These are phyloP conservation scores for Drosophila affinis DNA, from an alignment of 2,888 invertebrate species.

Conservation along the genomic window DNA sequence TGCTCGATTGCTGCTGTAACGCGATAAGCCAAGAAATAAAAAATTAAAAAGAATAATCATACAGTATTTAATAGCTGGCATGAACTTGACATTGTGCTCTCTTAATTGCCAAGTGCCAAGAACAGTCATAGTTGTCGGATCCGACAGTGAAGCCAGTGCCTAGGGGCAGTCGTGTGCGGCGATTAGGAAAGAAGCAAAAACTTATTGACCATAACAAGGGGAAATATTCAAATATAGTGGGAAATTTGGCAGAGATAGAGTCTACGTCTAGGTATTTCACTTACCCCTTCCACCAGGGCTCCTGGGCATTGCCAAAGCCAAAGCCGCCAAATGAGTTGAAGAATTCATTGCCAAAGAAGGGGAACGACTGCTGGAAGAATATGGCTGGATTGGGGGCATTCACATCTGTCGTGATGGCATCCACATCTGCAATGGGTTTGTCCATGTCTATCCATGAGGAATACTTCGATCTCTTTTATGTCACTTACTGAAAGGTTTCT, in stretches of 20 bases:
- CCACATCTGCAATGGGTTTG: slow-evolving; percentile 69
- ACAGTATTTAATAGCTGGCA: slow-evolving; percentile 59
- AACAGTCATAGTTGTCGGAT: slow-evolving; percentile 31
- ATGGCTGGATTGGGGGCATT: slow-evolving; percentile 73
- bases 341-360: slow-evolving; percentile 82
- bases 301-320: slow-evolving; percentile 76
- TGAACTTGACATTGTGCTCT: slow-evolving; percentile 65
- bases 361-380: slow-evolving; percentile 82
- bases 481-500: slow-evolving; percentile 80
- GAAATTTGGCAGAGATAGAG: neutral
- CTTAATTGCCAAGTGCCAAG: slow-evolving; percentile 63
- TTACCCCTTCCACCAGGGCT: slow-evolving; percentile 84
- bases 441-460: neutral
- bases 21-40: slow-evolving; percentile 49
- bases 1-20: slow-evolving; percentile 38
- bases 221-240: slow-evolving; percentile 3
- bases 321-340: slow-evolving; percentile 82
- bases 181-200: slow-evolving; percentile 58
- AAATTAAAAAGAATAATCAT: slow-evolving; percentile 30
- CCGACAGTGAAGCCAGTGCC: neutral
- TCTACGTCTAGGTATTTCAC: slow-evolving; percentile 32
- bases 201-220: slow-evolving; percentile 52
- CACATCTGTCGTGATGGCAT: slow-evolving; percentile 78
- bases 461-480: neutral
- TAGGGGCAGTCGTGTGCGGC: slow-evolving; percentile 54